Evolutionary conservation across 1,140 invertebrate species (phyloP).

Genomic region (Latrodectus geometricus): DNA sequence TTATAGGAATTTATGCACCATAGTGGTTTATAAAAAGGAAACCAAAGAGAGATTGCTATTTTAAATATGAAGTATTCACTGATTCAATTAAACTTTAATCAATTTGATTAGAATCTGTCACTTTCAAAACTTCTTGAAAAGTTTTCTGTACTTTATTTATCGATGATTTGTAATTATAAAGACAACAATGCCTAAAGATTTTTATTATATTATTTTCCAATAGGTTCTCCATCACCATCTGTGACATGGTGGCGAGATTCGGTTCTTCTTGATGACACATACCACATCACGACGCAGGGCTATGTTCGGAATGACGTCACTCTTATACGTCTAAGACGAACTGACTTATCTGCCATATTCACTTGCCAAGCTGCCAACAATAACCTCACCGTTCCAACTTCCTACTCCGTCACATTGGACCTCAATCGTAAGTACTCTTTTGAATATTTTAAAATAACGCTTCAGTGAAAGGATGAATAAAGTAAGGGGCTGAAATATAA

Average conservation of each 20-base stretch:
- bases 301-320: conserved; percentile 77
- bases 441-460: too few species aligned
- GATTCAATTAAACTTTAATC: background rate
- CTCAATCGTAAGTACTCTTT: conserved; percentile 66
- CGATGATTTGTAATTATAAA: background rate
- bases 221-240: conserved; percentile 65
- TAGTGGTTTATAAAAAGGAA: too few species aligned
- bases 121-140: background rate
- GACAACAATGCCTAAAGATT: background rate
- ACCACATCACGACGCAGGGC: conserved; percentile 61
- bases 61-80: background rate
- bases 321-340: conserved; percentile 79
- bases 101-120: background rate
- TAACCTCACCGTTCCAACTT: conserved; percentile 65
- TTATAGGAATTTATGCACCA: too few species aligned
- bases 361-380: conserved; percentile 76
- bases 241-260: conserved; percentile 66
- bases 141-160: background rate
- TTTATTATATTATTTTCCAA: background rate
- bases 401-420: conserved; percentile 66
- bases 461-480: too few species aligned
- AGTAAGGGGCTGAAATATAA: too few species aligned
- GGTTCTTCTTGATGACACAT: conserved; percentile 63
- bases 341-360: conserved; percentile 82
- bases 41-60: background rate